Conservation (phyloP, 1,140 invertebrate species). For the Caenorhabditis remanei region DNA sequence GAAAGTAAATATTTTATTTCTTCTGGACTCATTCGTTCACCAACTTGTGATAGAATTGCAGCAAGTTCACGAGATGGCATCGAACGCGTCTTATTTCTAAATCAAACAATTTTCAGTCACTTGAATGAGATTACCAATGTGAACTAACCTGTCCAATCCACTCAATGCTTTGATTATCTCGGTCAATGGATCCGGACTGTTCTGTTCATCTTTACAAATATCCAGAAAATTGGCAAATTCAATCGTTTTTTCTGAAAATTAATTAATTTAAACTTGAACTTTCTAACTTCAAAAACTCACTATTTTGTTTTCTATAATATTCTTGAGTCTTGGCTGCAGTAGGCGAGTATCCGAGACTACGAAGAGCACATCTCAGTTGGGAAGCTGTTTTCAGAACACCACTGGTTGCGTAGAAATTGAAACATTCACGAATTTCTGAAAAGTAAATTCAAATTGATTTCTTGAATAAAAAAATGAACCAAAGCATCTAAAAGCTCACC, state of each 20-base stretch:
- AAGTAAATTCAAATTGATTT: not conserved
- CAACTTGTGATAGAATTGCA: slow-evolving; percentile 47
- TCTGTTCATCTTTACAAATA: slow-evolving; percentile 59
- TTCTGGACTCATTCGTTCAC: slow-evolving; percentile 57
- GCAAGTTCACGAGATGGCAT: slow-evolving; percentile 52
- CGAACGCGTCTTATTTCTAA: slow-evolving; percentile 35
- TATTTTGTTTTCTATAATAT: slow-evolving; percentile 56
- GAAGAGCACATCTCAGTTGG: slow-evolving; percentile 56
- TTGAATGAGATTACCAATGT: too few species aligned
- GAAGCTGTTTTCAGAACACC: slow-evolving; percentile 13
- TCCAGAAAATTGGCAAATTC: slow-evolving; percentile 60
- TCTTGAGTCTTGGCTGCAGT: slow-evolving; percentile 53
- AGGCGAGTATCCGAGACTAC: slow-evolving; percentile 58
- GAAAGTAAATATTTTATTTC: slow-evolving; percentile 52
- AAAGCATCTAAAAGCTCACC: slow-evolving; percentile 26
- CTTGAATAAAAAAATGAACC: not conserved
- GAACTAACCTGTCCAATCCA: slow-evolving; percentile 58
- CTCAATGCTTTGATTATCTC: slow-evolving; percentile 61
- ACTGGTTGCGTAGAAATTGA: slow-evolving; percentile 54
- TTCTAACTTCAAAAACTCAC: slow-evolving; percentile 31
- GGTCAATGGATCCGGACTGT: slow-evolving; percentile 53
- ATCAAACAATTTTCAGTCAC: not conserved
- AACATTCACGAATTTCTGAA: slow-evolving; percentile 64
- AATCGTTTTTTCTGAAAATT: slow-evolving; percentile 57
- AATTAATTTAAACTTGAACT: not conserved